Evolutionary conservation across 2,888 invertebrate species (phyloP), one percentile per base, ranked within the genome.

Genomic region (Leptothorax acervorum): DNA sequence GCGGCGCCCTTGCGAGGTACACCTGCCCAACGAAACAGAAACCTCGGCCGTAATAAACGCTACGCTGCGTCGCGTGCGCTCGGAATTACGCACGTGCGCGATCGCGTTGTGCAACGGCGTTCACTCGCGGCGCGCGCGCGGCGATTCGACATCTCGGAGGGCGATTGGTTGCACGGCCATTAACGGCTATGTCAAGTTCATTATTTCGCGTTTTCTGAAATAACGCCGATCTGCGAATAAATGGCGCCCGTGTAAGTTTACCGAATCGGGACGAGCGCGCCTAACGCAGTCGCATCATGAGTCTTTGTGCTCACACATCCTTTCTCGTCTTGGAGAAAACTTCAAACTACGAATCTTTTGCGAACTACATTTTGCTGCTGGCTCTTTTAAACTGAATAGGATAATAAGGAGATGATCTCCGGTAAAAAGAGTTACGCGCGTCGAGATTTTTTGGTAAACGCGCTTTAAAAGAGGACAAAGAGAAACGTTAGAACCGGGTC

Each of bases 1-100:
- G 84, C 85, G 91, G 76, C 83, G 70, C 51, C 68, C 87, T 90
- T 91, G 87, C 89, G 90, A 87, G 83, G 83, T 85, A 73, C 91
- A 91, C 91, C 91, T 91, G 91, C 85, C 82, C 85, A 87, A 87
- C 87, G 87, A 88, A 87, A 91, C 86, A 86, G 87, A 86, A 86
- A 89, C 76, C 85, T 73, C 74, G 66, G 70, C 53, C 65, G 75
- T 85, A 63, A 84, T 75, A 66, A 53, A 73, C 63, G 65, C 31
- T 65, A 74, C 57, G 31, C 31, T 48, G 68, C 55, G 83, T 85
- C 85, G 89, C 90, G 89, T 89, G 90, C 75, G 87, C 85, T 88
- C 68, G 85, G 82, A 89, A 89, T 89, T 89, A 88, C 83, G 81
- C 88, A 75, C 87, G 87, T 84, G 88, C 84, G 88, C 84, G 88